Percentiles rank a stretch among this genome's conserved stretches.
phyloP scores from a whole-genome alignment of 2,113 vertebrate genomes.

The Nematolebias whitei region DNA sequence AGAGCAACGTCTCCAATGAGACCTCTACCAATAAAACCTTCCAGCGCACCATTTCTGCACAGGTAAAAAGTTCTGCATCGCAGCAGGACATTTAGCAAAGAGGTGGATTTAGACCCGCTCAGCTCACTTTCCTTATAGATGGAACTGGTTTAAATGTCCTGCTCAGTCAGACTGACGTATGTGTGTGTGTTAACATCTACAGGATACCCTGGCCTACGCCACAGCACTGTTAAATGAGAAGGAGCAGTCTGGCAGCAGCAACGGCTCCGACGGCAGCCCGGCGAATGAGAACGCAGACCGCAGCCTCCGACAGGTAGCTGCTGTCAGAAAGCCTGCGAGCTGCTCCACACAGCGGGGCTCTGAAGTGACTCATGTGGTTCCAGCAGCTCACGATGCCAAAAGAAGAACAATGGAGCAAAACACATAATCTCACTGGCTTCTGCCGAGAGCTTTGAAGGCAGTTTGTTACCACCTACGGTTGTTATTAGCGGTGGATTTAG shows the following conservation, averaged over 20 bases:
- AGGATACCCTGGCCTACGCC: constrained; percentile 97
- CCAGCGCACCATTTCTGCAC: constrained; percentile 98
- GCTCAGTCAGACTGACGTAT: not conserved
- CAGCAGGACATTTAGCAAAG: no score
- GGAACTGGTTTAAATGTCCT: not conserved
- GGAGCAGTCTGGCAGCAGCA: constrained; percentile 98
- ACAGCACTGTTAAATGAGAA: constrained; percentile 97
- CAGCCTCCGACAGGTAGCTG: constrained; percentile 90
- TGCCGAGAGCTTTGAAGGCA: constrained; percentile 40
- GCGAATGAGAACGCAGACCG: constrained; percentile 93
- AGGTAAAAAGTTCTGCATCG: constrained; percentile 71
- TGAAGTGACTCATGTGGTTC: constrained; percentile 23
- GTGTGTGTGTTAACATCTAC: constrained; percentile 33
- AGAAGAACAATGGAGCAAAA: constrained; percentile 27
- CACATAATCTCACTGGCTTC: constrained; percentile 27
- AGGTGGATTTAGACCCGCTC: not conserved
- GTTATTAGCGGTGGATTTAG: constrained; percentile 37
- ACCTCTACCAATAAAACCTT: constrained; percentile 99
- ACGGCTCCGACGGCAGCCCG: constrained; percentile 95
- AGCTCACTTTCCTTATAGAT: not conserved
- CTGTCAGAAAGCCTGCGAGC: not conserved
- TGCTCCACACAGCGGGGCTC: constrained; percentile 2
- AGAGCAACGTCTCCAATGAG: constrained; percentile 98
- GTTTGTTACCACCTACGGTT: constrained; percentile 41
- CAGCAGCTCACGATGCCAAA: constrained; percentile 13